Evolutionary conservation across 2,888 invertebrate genomes (phyloP).

Genomic region (Folsomia manolachei): DNA sequence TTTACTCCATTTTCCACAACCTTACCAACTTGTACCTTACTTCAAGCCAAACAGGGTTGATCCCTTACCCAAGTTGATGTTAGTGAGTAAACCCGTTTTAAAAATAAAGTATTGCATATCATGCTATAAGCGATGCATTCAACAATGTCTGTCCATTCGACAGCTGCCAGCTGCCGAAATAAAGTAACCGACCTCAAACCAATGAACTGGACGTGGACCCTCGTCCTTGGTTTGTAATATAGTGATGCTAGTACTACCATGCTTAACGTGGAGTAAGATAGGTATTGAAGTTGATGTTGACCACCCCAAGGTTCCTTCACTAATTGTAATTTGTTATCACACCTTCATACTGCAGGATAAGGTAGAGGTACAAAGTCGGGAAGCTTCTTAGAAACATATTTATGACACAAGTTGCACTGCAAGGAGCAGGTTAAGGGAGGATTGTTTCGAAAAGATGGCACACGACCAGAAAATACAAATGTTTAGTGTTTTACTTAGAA

Average conservation of each 20-base stretch:
- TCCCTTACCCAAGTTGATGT: not conserved
- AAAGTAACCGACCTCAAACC: constrained; percentile 1
- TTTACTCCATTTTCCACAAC: too few relatives aligned
- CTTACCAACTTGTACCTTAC: too few relatives aligned
- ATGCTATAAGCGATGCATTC: not conserved
- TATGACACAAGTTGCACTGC: too few relatives aligned
- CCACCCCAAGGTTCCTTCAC: constrained; percentile 18
- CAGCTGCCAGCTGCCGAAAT: constrained; percentile 22
- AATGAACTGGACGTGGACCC: too few relatives aligned
- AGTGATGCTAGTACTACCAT: not conserved
- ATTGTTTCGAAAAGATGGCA: not conserved
- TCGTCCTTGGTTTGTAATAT: not conserved
- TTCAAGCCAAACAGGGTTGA: too few relatives aligned
- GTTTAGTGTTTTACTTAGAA: too few relatives aligned
- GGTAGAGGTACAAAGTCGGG: not conserved
- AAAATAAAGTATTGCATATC: not conserved
- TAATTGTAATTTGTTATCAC: constrained; percentile 13
- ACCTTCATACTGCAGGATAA: not conserved
- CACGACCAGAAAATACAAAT: too few relatives aligned
- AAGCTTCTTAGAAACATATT: too few relatives aligned
- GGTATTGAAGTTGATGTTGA: too few relatives aligned
- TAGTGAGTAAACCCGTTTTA: not conserved
- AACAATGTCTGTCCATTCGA: not conserved
- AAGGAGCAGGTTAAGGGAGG: too few relatives aligned
- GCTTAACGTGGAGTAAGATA: too few relatives aligned